These are phyloP conservation scores for Diarsia rubi DNA, from an alignment of 2,888 invertebrate genomes.

Conservation along the genomic window DNA sequence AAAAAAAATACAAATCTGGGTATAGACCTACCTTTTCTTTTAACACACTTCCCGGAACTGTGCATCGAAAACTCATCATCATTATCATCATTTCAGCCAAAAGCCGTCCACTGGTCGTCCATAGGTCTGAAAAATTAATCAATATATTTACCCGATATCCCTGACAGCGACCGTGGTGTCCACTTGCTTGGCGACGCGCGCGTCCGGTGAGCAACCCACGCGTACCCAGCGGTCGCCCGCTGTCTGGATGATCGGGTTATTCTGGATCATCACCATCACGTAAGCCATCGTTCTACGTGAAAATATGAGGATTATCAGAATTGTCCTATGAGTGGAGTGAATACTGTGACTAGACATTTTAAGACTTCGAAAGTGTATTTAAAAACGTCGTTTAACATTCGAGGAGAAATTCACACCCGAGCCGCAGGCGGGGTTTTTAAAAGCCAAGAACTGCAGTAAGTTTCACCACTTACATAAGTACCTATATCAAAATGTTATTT, in stretches of 20 bases:
- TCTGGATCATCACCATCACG: constrained; percentile 95
- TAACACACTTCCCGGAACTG: background rate
- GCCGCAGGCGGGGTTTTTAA: too few relatives aligned
- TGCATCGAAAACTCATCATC: background rate
- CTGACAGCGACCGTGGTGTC: constrained; percentile 88
- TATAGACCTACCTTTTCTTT: background rate
- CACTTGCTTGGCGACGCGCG: constrained; percentile 78
- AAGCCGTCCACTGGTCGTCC: too few relatives aligned
- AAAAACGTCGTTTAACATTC: too few relatives aligned
- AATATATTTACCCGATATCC: constrained; percentile 80
- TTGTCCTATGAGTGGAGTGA: background rate
- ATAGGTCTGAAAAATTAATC: too few relatives aligned
- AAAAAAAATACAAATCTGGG: too few relatives aligned
- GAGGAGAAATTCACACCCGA: too few relatives aligned
- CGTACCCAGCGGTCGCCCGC: constrained; percentile 95
- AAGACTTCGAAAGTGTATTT: too few relatives aligned
- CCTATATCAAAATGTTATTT: too few relatives aligned
- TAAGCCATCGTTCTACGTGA: constrained; percentile 93
- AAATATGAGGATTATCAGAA: background rate
- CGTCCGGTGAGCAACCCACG: constrained; percentile 93
- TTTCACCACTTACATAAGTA: too few relatives aligned
- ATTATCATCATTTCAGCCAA: too few relatives aligned
- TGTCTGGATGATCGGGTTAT: constrained; percentile 96
- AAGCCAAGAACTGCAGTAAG: too few relatives aligned
- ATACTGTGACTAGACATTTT: background rate